phyloP scores from a whole-genome alignment of 2,797 vertebrate species.

The Gadopsis marmoratus region DNA sequence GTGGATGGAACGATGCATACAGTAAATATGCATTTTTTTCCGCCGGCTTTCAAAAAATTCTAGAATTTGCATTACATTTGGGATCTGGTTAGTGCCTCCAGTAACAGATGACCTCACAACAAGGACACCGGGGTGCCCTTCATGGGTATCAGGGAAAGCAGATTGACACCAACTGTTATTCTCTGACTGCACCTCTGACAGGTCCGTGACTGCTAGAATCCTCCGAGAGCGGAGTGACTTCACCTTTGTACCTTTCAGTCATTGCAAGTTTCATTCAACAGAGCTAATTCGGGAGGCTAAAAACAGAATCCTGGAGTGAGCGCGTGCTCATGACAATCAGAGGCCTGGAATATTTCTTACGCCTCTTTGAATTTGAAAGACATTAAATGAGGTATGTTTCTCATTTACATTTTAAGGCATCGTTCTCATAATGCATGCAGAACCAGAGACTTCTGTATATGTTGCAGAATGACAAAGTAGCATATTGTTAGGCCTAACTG shows the following conservation, averaged over 20 bases:
- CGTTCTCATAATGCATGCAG: constrained; percentile 21
- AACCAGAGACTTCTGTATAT: not conserved
- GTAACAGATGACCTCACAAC: constrained; percentile 17
- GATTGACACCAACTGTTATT: constrained; percentile 17
- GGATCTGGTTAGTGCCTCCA: constrained; percentile 15
- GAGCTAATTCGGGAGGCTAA: constrained; percentile 40
- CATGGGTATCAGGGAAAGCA: constrained; percentile 7
- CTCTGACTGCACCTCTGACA: constrained; percentile 27
- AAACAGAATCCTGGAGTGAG: constrained; percentile 23
- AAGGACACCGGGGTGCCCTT: constrained; percentile 25
- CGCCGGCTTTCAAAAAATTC: not conserved
- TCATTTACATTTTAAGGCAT: constrained; percentile 56
- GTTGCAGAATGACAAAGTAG: constrained; percentile 11
- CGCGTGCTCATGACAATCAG: not conserved
- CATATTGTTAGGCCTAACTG: not conserved
- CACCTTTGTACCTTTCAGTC: constrained; percentile 18
- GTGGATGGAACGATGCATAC: not conserved
- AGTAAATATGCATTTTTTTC: not conserved
- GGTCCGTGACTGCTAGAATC: not conserved
- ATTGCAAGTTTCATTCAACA: constrained; percentile 10
- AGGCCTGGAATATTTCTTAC: constrained; percentile 2
- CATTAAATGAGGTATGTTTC: constrained; percentile 28
- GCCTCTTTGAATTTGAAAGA: constrained; percentile 28
- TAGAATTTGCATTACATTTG: not conserved
- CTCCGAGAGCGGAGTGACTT: constrained; percentile 26